Evolutionary conservation across 2,888 invertebrate species (phyloP).

Genomic region (Gryllus longicercus): DNA sequence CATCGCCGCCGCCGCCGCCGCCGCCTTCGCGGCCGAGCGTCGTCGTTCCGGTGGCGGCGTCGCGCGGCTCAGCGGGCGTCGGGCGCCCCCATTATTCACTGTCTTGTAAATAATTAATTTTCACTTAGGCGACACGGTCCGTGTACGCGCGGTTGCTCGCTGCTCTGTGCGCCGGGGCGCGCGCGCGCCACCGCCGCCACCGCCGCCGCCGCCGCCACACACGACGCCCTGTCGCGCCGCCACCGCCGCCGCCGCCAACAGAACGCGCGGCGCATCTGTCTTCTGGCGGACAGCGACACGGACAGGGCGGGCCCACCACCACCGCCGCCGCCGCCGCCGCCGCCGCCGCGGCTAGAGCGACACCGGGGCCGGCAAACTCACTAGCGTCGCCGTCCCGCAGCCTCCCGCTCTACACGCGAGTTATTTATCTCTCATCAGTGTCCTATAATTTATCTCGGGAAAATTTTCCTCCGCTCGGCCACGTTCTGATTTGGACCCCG

Average conservation of each 20-base stretch:
- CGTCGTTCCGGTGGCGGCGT: not conserved
- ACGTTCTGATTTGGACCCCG: too few relatives aligned
- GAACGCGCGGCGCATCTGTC: not conserved
- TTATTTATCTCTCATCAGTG: constrained; percentile 17
- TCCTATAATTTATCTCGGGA: not conserved
- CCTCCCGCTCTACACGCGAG: not conserved
- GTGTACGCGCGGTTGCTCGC: not conserved
- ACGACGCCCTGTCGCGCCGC: constrained; percentile 2
- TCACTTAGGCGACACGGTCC: not conserved
- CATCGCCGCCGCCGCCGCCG: too few relatives aligned
- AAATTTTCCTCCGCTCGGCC: not conserved
- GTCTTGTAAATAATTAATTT: constrained; percentile 17
- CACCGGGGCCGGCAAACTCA: not conserved
- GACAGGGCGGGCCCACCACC: not conserved
- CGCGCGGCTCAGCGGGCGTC: not conserved
- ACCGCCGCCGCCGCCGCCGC: not conserved
- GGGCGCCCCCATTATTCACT: not conserved
- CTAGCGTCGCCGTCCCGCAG: not conserved
- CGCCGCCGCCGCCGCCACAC: not conserved
- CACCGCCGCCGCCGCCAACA: not conserved
- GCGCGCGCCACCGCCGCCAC: not conserved
- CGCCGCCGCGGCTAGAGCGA: not conserved
- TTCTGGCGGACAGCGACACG: constrained; percentile 17
- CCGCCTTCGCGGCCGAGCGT: too few relatives aligned
- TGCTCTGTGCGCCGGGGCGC: not conserved